Conservation (phyloP, 37 sponge, comb jelly and placozoan species). For the Halisarca cf. caerulea region DNA sequence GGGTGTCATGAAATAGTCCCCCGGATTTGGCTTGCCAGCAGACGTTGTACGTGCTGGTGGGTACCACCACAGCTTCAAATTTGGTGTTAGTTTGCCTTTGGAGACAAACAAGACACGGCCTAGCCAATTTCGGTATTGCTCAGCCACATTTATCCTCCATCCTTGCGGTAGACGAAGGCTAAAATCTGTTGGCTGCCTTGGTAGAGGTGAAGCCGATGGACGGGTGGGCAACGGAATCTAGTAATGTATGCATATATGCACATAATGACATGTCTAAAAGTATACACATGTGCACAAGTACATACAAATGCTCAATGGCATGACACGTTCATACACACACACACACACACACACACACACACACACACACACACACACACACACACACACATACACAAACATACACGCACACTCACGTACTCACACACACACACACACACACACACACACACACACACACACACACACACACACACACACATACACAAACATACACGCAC, state of each 20-base stretch:
- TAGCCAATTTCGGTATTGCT: not conserved
- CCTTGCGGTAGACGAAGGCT: not conserved
- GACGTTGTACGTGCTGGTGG: not conserved
- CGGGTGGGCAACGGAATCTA: too few relatives aligned
- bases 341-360: not conserved
- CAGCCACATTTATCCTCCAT: not conserved
- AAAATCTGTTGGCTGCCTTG: not conserved
- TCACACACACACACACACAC: too few relatives aligned
- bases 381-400: too few relatives aligned
- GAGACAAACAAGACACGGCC: not conserved
- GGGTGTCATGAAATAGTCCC: not conserved
- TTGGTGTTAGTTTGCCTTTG: not conserved
- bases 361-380: not conserved
- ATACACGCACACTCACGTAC: too few relatives aligned
- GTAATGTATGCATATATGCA: too few relatives aligned
- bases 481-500: too few relatives aligned
- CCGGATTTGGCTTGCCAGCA: not conserved
- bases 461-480: too few relatives aligned
- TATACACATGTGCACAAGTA: too few relatives aligned
- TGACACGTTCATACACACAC: not conserved
- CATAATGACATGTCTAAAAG: too few relatives aligned
- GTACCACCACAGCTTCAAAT: constrained; percentile 2
- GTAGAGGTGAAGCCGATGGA: not conserved
- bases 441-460: too few relatives aligned
- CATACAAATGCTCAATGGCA: not conserved